phyloP scores from a whole-genome alignment of 2,888 invertebrate genomes.

The Melanchra persicariae region DNA sequence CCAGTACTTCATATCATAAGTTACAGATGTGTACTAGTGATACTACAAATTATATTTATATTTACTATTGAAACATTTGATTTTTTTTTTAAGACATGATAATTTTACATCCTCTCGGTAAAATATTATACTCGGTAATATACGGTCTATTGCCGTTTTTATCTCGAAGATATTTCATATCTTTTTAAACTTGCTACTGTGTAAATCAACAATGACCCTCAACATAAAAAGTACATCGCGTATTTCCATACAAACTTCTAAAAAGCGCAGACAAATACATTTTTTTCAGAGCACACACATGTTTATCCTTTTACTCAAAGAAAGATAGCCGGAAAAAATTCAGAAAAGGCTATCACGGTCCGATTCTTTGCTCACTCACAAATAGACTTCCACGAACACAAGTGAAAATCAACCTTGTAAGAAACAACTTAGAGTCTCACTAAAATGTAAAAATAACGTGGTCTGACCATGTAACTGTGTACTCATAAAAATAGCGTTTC shows the following conservation, averaged over 20 bases:
- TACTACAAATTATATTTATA: background rate
- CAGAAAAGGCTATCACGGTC: constrained; percentile 82
- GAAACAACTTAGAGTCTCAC: constrained; percentile 45
- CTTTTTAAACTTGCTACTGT: background rate
- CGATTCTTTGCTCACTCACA: constrained; percentile 71
- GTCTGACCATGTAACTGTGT: constrained; percentile 73
- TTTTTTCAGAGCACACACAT: constrained; percentile 72
- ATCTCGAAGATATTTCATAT: background rate
- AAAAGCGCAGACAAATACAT: constrained; percentile 47
- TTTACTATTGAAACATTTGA: background rate
- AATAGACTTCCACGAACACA: constrained; percentile 28
- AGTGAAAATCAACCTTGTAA: constrained; percentile 69
- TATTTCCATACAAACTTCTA: constrained; percentile 43
- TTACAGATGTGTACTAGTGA: constrained; percentile 12
- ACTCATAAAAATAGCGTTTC: constrained; percentile 83
- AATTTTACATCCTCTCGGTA: background rate
- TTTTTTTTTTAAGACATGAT: background rate
- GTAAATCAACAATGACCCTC: constrained; percentile 19
- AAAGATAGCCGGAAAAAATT: constrained; percentile 84
- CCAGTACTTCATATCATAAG: background rate
- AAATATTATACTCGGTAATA: too few species aligned
- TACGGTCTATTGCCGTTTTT: background rate
- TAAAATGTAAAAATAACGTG: constrained; percentile 66
- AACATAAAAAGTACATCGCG: constrained; percentile 17
- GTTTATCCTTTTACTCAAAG: constrained; percentile 81